Conservation (phyloP, 2,113 vertebrate species). For the Myotis davidii region DNA sequence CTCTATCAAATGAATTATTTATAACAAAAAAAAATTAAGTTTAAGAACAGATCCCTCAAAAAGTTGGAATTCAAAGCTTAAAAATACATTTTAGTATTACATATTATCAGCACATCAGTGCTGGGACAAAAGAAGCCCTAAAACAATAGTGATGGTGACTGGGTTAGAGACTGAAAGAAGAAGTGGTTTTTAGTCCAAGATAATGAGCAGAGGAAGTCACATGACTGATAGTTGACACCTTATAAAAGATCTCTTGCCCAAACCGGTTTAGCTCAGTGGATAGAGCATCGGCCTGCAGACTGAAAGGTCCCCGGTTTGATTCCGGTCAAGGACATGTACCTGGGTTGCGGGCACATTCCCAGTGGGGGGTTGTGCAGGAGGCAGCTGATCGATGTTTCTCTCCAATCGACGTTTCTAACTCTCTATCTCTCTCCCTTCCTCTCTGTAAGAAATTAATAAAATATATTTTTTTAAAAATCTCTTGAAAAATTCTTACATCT, state of each 20-base stretch:
- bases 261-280: too few relatives aligned
- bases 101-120: not conserved
- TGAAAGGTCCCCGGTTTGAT: too few relatives aligned
- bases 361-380: too few relatives aligned
- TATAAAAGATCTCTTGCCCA: not conserved
- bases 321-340: too few relatives aligned
- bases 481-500: not conserved
- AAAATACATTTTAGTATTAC: not conserved
- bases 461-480: too few relatives aligned
- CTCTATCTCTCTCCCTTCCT: too few relatives aligned
- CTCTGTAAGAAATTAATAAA: too few relatives aligned
- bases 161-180: not conserved
- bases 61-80: not conserved
- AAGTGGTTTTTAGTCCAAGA: not conserved
- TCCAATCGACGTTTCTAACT: too few relatives aligned
- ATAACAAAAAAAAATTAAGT: not conserved
- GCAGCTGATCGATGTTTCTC: too few relatives aligned
- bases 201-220: not conserved
- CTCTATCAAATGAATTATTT: not conserved
- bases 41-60: not conserved
- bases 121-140: not conserved
- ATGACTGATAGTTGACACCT: not conserved
- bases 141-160: rapidly evolving
- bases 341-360: too few relatives aligned
- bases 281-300: too few relatives aligned